Conservation (phyloP, 1,140 invertebrate species). For the Fopius arisanus region DNA sequence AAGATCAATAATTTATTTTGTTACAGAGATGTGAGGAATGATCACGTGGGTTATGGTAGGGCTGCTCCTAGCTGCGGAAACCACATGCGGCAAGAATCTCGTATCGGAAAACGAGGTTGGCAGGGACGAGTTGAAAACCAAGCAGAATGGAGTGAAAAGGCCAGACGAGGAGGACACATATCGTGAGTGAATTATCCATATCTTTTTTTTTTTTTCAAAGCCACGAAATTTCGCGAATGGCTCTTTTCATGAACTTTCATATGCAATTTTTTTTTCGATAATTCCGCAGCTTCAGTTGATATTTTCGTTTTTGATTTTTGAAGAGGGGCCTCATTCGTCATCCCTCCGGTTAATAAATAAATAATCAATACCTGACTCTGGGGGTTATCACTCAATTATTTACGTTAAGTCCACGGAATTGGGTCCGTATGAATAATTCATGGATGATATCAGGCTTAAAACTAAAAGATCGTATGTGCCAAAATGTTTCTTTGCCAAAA, state of each 20-base stretch:
- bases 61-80: constrained; percentile 64
- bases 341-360: no score
- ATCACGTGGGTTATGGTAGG: constrained; percentile 66
- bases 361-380: no score
- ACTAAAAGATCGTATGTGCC: neutral
- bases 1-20: constrained; percentile 38
- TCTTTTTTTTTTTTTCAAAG: neutral
- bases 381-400: no score
- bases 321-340: no score
- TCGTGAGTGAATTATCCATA: constrained; percentile 48
- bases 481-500: constrained; percentile 1
- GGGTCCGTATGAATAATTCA: neutral
- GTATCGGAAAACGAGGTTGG: constrained; percentile 58
- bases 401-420: neutral
- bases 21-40: constrained; percentile 66
- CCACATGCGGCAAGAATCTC: constrained; percentile 61
- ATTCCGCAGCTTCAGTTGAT: no score
- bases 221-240: neutral
- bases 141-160: constrained; percentile 47
- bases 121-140: constrained; percentile 50
- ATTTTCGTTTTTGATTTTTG: no score
- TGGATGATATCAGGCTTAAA: neutral
- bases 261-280: no score
- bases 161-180: constrained; percentile 61
- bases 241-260: no score